Conservation (phyloP, 2,888 invertebrate species). For the Acleris laterana region DNA sequence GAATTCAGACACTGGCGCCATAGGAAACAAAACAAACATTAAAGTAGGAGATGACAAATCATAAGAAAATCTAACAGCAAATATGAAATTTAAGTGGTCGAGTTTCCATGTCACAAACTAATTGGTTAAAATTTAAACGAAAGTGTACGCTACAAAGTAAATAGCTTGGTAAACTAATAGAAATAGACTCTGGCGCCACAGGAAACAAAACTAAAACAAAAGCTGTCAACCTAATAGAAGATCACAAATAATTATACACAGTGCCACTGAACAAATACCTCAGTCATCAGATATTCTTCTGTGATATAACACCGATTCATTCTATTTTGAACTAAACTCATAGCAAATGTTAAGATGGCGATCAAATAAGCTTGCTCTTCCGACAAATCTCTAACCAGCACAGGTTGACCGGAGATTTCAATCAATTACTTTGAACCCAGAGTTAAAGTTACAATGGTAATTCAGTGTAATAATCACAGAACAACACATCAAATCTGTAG, state of each 20-base stretch:
- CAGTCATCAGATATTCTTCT: too few species aligned
- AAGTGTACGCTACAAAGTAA: too few species aligned
- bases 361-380: too few species aligned
- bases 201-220: background rate
- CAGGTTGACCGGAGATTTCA: too few species aligned
- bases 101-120: too few species aligned
- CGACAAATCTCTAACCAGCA: too few species aligned
- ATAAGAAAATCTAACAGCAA: background rate
- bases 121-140: background rate
- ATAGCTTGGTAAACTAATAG: too few species aligned
- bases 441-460: background rate
- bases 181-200: background rate
- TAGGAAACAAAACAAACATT: slow-evolving; percentile 2
- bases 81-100: background rate
- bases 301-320: too few species aligned
- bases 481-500: slow-evolving; percentile 15
- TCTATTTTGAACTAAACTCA: too few species aligned
- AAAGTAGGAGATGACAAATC: background rate
- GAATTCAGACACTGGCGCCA: slow-evolving; percentile 14
- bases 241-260: background rate
- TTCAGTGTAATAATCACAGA: slow-evolving; percentile 6
- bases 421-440: too few species aligned
- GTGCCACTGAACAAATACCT: too few species aligned
- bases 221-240: background rate
- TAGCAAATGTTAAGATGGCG: too few species aligned